Evolutionary conservation across 2,888 invertebrate species (phyloP), one percentile per base, ranked within the genome.

Genomic region (Xanthostigma xanthostigma): DNA sequence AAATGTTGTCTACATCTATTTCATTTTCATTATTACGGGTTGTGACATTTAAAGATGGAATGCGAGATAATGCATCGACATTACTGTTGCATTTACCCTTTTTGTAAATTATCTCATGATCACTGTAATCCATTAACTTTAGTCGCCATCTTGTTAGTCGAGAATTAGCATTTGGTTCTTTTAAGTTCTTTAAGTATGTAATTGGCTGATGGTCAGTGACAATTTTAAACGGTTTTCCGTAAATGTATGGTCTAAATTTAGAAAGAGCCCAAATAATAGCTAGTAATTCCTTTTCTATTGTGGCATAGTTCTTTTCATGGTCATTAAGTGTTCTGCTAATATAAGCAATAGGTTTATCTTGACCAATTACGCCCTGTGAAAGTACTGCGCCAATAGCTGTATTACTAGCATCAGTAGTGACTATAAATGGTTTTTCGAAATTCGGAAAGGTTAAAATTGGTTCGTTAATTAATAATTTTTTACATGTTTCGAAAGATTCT

Each of bases 191-290:
- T 0, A 66, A 45, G 61, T 63, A 66, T 4, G 53, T 55, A 3
- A 66, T 46, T 1, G 63, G 63, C 45, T 59, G 55, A 49, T 67
- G 66, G 46, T 68, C 67, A 0, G 64, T 67, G 2, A 61, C 57
- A 0, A 68, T 63, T 0, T 50, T 58, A 37, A 68, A 66, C 47
- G 58, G 55, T 33, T 53, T 54, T 9, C 59, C 61, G 41, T 55
- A 57, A 9, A 62, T 38, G 49, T 61, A 60, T 3, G 57, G 56
- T 42, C 58, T 44, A 46, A 59, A 61, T 46, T 58, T 51, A 48
- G 58, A 55, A 2, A 49, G 48, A 1, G 57, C 57, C 54, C 57
- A 60, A 8, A 59, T 52, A 5, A 60, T 52, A 1, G 57, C 58
- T 14, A 60, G 41, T 1, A 59, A 46, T 56, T 62, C 60, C 27